Conservation (phyloP, 2,113 vertebrate genomes). For the Triplophysa tibetana region DNA sequence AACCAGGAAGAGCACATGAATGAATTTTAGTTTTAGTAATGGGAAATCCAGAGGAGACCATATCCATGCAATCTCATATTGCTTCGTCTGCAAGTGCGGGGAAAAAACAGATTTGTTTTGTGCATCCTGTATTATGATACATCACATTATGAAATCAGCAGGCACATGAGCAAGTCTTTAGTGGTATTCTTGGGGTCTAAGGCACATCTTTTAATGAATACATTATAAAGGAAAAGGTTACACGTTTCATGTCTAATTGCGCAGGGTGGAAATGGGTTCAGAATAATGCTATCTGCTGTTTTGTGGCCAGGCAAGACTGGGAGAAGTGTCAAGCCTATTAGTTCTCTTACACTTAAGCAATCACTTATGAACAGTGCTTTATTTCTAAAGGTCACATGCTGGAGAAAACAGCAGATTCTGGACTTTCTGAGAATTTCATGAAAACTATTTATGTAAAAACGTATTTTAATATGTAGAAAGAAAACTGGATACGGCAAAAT, state of each 20-base stretch:
- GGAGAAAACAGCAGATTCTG: background rate
- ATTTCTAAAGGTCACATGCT: conserved; percentile 49
- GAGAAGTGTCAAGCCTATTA: conserved; percentile 11
- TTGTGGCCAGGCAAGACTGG: background rate
- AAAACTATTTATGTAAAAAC: background rate
- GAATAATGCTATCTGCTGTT: conserved; percentile 34
- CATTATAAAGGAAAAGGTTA: conserved; percentile 31
- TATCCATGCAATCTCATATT: background rate
- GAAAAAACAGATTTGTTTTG: background rate
- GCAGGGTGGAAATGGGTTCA: conserved; percentile 23
- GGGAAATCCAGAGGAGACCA: background rate
- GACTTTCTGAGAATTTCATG: conserved; percentile 24
- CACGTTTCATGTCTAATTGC: conserved; percentile 27
- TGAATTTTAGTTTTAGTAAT: background rate
- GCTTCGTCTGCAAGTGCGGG: background rate
- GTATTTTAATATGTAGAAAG: conserved; percentile 38
- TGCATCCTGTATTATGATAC: background rate
- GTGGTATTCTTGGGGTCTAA: background rate
- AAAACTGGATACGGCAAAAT: conserved; percentile 28
- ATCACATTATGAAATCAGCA: background rate
- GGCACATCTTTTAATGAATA: background rate
- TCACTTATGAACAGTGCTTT: conserved; percentile 35
- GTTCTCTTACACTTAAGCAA: background rate
- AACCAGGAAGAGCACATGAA: background rate
- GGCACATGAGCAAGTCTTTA: background rate